Base-by-base conservation (phyloP, 2,888 invertebrate species). In the Tribolium freemani region DNA sequence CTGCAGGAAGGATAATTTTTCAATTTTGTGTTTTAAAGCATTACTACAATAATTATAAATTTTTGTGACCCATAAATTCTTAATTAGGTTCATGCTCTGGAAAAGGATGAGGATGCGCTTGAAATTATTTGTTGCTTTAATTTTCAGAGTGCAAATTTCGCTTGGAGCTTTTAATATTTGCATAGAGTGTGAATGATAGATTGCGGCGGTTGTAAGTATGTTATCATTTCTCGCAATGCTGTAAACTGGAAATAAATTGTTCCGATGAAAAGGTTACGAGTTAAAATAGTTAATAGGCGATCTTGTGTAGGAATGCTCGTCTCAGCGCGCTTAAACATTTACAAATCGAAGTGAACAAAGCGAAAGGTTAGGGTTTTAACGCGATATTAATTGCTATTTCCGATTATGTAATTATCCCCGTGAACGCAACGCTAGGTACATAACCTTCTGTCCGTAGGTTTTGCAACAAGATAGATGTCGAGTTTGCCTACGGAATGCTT, bases 331-430 rank as follows among this genome's bases (percentile, higher is more conserved):
- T 8, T n/a, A 38, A 38, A 9, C 38, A 38, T 38, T 8, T 46
- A 48, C 3, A 61, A 46, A 51, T 11, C 13, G 38, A 64, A 51
- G 10, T 31, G 8, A 26, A 64, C 64, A 69, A 69, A 69, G 60
- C 60, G 69, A 69, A 69, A 69, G 69, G 69, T 69, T 69, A 61
- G 10, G 63, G 54, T 70, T 70, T 70, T 70, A 70, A 63, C 48
- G 63, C 54, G 61, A 70, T 74, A 75, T 77, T 78, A 78, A 79
- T 79, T 78, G 75, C 73, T 69, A 73, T 73, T 75, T 71, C 73
- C 75, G 58, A 77, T 77, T 77, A 74, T 75, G 74, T 69, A 75
- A 77, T 73, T 74, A 74, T 66, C 69, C 68, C 58, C 70, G 57
- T 61, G 63, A 69, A 69, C 51, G 67, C 67, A 71, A 69, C 54